Evolutionary conservation across 2,888 invertebrate species (phyloP), one percentile per base, ranked within the genome.

Genomic region (Phrixothrix hirtus): DNA sequence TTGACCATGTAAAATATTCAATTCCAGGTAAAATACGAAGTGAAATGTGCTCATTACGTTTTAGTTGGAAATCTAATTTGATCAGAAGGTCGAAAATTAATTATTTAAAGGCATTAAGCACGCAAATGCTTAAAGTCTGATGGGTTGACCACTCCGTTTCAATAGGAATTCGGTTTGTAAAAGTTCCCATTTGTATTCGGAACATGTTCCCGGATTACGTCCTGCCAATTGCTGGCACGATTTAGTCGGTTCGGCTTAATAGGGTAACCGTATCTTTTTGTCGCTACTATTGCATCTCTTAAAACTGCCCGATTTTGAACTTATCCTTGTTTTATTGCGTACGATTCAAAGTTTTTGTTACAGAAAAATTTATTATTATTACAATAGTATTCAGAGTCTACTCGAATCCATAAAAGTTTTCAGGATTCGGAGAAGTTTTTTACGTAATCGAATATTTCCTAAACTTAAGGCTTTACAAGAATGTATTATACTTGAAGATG

Each of bases 181-280:
- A 53, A 53, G 53, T 48, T 47, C 36, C 44, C 43, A 34, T 48
- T 48, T 37, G 43, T 43, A 53, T 53, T 53, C 53, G 32, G 38
- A 39, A 37, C 48, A 48, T 53, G 53, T 47, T 36, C 47, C 43
- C 32, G 47, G 47, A 53, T 53, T 53, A 53, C 53, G 53, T 53
- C 48, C 53, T 47, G 53, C 43, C 52, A 52, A 52, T 52, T 52
- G 52, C 52, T 45, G 38, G 25, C 43, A 17, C 52, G 46, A 42
- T 52, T 52, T 52, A 46, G 37, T 38, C 50, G 38, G 43, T 38
- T 50, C 44, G 29, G 43, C 32, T 46, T 53, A 53, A 53, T 53
- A 34, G 43, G 31, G 43, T 32, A 53, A 27, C 47, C 37, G 36
- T 52, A 41, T 46, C 43, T 47, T 37, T 36, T 48, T 43, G 29